Evolutionary conservation across 1,140 invertebrate genomes (phyloP), one percentile per base, ranked within the genome.

Genomic region (Pogonognathellus flavescens): DNA sequence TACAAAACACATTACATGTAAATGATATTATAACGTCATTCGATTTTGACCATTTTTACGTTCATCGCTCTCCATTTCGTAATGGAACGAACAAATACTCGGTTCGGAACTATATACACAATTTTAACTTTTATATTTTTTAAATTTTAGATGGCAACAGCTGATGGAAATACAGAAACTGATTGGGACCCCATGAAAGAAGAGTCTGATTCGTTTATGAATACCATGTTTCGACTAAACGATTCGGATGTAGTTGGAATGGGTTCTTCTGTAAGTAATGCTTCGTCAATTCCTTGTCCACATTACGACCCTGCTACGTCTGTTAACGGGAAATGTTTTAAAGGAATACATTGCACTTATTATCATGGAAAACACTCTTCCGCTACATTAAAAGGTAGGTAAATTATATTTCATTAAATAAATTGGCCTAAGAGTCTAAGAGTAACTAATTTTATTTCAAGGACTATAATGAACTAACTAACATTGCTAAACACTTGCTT

Each of bases 311-410:
- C 55, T 50, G 16, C 52, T 11, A 22, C 25, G 11, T 52, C 60
- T 0, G 50, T 7, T 3, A 22, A 50, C 10, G 49, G 31, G 6
- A 50, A 31, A 20, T 84, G 83, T n/a, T 52, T 66, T 25, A 52
- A 52, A 25, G 22, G 18, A 9, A 53, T 22, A 6, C 70, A 53
- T 49, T 84, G 59, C 4, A 22, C 0, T 20, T 52, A 72, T 16
- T 84, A 55, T 76, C 70, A 76, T 76, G 70, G 70, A 76, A 76
- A 76, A 31, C 31, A 76, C n/a, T 76, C 70, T 6, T n/a, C 70
- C 11, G 31, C 70, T 41, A 10, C 49, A 8, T 13, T 76, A 11
- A 6, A 76, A 72, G 31, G 66, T 72, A 50, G 31, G 14, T 5
- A 72, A 76, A 0, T 41, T 31, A 41, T 5, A 41, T 14, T 41